phyloP scores from a whole-genome alignment of 1,140 invertebrate species.

The Akabosia matsudoensis region DNA sequence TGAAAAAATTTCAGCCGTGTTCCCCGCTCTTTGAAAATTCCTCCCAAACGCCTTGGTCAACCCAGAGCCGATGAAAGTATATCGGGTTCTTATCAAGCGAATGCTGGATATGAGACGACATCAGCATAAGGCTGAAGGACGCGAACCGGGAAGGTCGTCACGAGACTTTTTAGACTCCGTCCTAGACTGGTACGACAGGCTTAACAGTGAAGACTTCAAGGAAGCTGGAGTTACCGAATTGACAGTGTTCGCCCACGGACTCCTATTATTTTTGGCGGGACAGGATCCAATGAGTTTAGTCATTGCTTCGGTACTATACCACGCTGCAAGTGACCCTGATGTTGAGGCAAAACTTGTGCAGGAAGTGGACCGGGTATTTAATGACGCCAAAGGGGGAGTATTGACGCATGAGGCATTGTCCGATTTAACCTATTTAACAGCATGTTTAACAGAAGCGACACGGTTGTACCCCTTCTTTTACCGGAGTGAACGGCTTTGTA shows the following conservation, averaged over 20 bases:
- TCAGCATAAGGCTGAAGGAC: constrained; percentile 17
- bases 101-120: constrained; percentile 4
- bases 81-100: neutral
- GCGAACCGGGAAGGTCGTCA: neutral
- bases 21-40: neutral
- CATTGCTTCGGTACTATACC: constrained; percentile 37
- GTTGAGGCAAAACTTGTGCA: constrained; percentile 42
- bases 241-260: constrained; percentile 39
- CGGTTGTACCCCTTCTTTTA: constrained; percentile 32
- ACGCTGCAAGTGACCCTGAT: constrained; percentile 41
- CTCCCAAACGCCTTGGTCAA: neutral
- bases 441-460: constrained; percentile 34
- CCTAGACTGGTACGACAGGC: constrained; percentile 7
- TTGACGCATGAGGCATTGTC: constrained; percentile 18
- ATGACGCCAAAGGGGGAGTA: neutral
- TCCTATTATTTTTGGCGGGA: constrained; percentile 46
- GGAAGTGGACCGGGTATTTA: constrained; percentile 43
- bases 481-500: constrained; percentile 39
- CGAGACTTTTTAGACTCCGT: neutral
- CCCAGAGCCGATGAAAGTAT: neutral
- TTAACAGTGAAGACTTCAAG: neutral
- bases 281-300: constrained; percentile 43
- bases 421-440: constrained; percentile 34
- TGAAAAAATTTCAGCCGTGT: neutral
- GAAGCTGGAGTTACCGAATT: constrained; percentile 23